These are phyloP conservation scores for Sylvia atricapilla DNA, from an alignment of 2,113 vertebrate species.

Conservation along the genomic window DNA sequence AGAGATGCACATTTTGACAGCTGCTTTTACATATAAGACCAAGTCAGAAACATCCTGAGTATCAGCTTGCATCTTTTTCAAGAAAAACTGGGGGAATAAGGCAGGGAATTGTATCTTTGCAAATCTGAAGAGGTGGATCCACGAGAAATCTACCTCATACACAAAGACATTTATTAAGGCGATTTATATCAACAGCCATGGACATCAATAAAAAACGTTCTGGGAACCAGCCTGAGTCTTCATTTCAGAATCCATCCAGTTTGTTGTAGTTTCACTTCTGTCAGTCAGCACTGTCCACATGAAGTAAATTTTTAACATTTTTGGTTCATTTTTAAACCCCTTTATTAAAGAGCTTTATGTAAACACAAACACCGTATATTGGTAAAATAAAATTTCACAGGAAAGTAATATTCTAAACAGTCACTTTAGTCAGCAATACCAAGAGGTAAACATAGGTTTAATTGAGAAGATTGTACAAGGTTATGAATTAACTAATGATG, in stretches of 20 bases:
- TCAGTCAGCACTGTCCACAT: neutral
- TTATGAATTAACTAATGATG: neutral
- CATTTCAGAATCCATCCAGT: neutral
- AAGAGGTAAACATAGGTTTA: neutral
- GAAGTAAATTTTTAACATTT: neutral
- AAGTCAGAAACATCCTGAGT: neutral
- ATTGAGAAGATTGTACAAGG: neutral
- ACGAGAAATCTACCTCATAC: neutral
- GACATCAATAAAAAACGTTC: neutral
- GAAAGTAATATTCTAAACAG: neutral
- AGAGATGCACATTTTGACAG: neutral
- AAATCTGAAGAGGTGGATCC: neutral
- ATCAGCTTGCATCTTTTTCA: neutral
- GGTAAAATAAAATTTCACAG: neutral
- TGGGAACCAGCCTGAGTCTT: neutral
- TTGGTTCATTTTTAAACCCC: neutral
- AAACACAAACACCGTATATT: neutral
- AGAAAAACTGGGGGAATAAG: accelerated
- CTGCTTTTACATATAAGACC: neutral
- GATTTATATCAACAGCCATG: neutral
- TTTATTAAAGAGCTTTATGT: neutral
- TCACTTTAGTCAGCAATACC: neutral
- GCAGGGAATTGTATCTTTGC: neutral
- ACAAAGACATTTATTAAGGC: neutral
- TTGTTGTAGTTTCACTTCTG: neutral